Evolutionary conservation across 2,888 invertebrate species (phyloP).

Genomic region (Mantis religiosa): DNA sequence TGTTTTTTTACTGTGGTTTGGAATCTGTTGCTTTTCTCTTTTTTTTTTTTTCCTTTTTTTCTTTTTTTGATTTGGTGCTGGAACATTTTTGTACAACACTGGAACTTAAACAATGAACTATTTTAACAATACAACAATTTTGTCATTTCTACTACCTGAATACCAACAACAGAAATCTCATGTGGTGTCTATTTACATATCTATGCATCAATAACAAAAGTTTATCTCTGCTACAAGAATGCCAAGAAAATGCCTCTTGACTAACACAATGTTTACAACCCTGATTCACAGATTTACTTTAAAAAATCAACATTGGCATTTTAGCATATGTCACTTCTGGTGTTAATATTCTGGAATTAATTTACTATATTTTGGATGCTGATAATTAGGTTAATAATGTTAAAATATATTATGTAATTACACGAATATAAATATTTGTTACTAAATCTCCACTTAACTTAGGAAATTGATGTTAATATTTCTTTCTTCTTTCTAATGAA

Average conservation of each 20-base stretch:
- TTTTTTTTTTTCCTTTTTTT: too few relatives aligned
- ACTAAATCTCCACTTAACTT: too few relatives aligned
- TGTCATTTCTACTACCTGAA: neutral
- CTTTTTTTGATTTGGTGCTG: neutral
- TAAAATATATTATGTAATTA: too few relatives aligned
- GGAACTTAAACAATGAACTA: neutral
- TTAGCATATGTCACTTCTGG: neutral
- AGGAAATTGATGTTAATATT: too few relatives aligned
- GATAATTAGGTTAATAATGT: too few relatives aligned
- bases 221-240: neutral
- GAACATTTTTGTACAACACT: neutral
- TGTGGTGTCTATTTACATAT: constrained; percentile 4
- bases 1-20: neutral
- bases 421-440: too few relatives aligned
- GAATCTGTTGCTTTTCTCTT: too few relatives aligned
- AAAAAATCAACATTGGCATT: neutral
- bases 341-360: too few relatives aligned
- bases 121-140: too few relatives aligned
- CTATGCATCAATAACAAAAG: neutral
- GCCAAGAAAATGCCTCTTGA: neutral
- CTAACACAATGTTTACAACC: neutral
- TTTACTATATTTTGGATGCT: too few relatives aligned
- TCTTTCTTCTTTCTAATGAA: too few relatives aligned
- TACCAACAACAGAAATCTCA: constrained; percentile 17
- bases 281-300: neutral